phyloP scores from a whole-genome alignment of 2,113 vertebrate species.

The Stictonetta naevosa region DNA sequence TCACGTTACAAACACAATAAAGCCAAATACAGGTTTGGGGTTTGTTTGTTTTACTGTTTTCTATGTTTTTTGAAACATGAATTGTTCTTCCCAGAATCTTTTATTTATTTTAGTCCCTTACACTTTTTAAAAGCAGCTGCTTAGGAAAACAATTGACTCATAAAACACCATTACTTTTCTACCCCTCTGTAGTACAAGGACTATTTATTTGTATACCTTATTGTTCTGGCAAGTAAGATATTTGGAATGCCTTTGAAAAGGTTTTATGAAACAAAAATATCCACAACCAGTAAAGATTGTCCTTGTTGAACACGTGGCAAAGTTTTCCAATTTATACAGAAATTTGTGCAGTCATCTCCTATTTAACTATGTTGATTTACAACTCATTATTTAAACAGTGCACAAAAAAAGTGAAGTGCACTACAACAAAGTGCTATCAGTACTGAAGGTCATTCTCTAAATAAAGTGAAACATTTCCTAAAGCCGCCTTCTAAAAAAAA shows the following conservation, averaged over 20 bases:
- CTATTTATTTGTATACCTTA: not conserved
- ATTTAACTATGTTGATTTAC: slow-evolving; percentile 19
- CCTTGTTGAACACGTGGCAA: slow-evolving; percentile 23
- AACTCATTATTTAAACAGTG: slow-evolving; percentile 49
- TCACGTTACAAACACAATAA: not conserved
- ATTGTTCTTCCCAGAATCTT: not conserved
- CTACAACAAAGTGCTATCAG: slow-evolving; percentile 17
- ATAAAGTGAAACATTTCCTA: slow-evolving; percentile 42
- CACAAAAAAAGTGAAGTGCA: not conserved
- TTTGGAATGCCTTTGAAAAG: not conserved
- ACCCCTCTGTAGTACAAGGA: not conserved
- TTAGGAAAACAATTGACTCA: not conserved
- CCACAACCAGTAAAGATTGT: not conserved
- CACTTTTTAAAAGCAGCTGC: not conserved
- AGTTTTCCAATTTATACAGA: not conserved
- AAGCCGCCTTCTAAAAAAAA: slow-evolving; percentile 16
- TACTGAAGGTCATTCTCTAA: slow-evolving; percentile 65
- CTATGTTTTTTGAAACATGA: not conserved
- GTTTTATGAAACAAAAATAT: slow-evolving; percentile 16
- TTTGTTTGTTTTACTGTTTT: not conserved
- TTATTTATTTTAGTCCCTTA: not conserved
- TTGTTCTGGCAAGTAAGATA: not conserved
- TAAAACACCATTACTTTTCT: not conserved
- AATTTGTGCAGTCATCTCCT: slow-evolving; percentile 55
- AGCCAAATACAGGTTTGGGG: not conserved